phyloP scores from a whole-genome alignment of 2,888 invertebrate genomes.

The Venusia cambrica region DNA sequence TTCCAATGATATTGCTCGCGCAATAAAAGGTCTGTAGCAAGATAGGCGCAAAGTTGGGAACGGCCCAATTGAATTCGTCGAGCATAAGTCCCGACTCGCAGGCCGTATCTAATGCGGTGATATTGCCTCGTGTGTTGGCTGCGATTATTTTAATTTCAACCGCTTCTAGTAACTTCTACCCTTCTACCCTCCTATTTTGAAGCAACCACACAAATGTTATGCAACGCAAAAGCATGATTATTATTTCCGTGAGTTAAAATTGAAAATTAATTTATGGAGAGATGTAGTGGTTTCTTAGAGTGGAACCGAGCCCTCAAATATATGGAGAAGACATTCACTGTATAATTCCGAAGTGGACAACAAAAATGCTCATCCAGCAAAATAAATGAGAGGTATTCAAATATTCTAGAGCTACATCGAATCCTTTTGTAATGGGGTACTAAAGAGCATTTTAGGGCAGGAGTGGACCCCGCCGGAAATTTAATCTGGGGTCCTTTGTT shows the following conservation, averaged over 20 bases:
- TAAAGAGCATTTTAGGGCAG: constrained; percentile 71
- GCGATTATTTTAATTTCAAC: constrained; percentile 13
- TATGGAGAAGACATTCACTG: constrained; percentile 22
- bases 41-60: constrained; percentile 20
- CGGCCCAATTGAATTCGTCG: constrained; percentile 17
- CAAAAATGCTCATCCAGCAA: constrained; percentile 50
- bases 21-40: constrained; percentile 40
- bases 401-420: constrained; percentile 63
- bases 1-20: constrained; percentile 38
- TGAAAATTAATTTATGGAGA: too few species aligned
- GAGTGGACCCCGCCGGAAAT: constrained; percentile 75
- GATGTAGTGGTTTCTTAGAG: constrained; percentile 5
- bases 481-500: constrained; percentile 75
- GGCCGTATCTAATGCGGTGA: constrained; percentile 16
- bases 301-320: constrained; percentile 13
- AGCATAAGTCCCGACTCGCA: constrained; percentile 15
- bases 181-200: too few species aligned
- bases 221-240: too few species aligned
- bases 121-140: constrained; percentile 15
- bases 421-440: constrained; percentile 70
- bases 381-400: constrained; percentile 61
- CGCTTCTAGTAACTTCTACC: neutral
- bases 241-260: too few species aligned
- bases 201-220: too few species aligned
- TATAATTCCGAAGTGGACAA: constrained; percentile 34